These are phyloP conservation scores for Danio choprae DNA, from an alignment of 2,797 vertebrate genomes.

Conservation along the genomic window DNA sequence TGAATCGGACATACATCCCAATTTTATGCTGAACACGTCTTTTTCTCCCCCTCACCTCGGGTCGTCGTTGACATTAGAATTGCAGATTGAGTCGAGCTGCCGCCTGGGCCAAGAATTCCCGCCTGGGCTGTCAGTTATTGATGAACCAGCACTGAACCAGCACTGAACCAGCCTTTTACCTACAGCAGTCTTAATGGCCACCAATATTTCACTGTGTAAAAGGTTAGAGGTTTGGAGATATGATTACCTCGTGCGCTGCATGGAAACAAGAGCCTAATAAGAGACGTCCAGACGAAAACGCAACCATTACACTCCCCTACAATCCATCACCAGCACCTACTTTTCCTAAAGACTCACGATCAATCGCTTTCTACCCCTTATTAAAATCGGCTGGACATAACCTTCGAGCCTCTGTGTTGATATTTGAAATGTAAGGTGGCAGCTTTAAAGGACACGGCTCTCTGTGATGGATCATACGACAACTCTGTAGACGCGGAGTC, in stretches of 20 bases:
- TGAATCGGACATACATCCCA: slow-evolving; percentile 56
- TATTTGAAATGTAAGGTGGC: slow-evolving; percentile 55
- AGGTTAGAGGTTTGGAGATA: slow-evolving; percentile 64
- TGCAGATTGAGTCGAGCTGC: slow-evolving; percentile 62
- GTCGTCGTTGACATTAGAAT: slow-evolving; percentile 63
- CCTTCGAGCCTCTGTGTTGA: slow-evolving; percentile 43
- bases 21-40: slow-evolving; percentile 62
- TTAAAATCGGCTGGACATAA: slow-evolving; percentile 61
- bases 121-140: slow-evolving; percentile 65
- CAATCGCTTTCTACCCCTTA: slow-evolving; percentile 58
- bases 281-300: slow-evolving; percentile 28
- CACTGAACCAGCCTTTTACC: slow-evolving; percentile 51
- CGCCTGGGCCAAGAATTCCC: slow-evolving; percentile 56
- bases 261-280: slow-evolving; percentile 58
- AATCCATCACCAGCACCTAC: slow-evolving; percentile 62
- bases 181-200: slow-evolving; percentile 60
- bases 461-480: slow-evolving; percentile 57
- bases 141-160: slow-evolving; percentile 52
- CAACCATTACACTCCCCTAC: slow-evolving; percentile 52
- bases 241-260: slow-evolving; percentile 56
- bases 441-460: slow-evolving; percentile 59
- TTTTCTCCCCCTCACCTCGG: slow-evolving; percentile 42
- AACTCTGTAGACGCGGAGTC: slow-evolving; percentile 47
- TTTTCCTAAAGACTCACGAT: slow-evolving; percentile 58
- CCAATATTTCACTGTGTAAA: slow-evolving; percentile 58